A percentile compares a stretch with the other conserved stretches of the same genome.
phyloP scores from a whole-genome alignment of 2,797 vertebrate genomes.

The Parambassis ranga region DNA sequence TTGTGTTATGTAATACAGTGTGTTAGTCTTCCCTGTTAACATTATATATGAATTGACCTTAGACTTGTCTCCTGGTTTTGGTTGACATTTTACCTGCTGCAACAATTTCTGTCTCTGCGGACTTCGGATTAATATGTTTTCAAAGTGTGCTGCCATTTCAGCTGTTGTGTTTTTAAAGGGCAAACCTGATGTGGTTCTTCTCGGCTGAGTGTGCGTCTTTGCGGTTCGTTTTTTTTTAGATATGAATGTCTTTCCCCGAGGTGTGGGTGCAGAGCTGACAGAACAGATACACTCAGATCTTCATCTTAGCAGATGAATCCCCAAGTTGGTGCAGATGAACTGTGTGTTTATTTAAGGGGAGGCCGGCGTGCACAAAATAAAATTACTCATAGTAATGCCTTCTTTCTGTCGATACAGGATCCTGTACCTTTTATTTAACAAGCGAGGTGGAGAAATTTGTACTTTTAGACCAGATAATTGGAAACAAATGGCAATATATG shows the following conservation, averaged over 20 bases:
- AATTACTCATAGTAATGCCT: neutral
- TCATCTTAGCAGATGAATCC: neutral
- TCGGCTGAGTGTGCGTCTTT: constrained; percentile 6
- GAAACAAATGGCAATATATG: neutral
- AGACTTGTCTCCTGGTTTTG: constrained; percentile 2
- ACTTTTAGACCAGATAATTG: neutral
- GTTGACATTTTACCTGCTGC: constrained; percentile 29
- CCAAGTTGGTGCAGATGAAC: neutral
- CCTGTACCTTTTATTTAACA: neutral
- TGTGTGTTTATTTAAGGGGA: neutral
- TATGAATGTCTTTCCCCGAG: neutral
- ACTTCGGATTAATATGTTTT: constrained; percentile 23
- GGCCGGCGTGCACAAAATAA: neutral
- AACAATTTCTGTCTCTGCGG: constrained; percentile 5
- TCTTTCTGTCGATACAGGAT: neutral
- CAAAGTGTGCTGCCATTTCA: constrained; percentile 52
- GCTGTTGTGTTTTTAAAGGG: constrained; percentile 62
- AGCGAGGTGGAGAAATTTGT: neutral
- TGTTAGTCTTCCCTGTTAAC: neutral
- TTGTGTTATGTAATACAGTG: neutral
- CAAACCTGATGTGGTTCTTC: constrained; percentile 23
- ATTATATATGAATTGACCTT: neutral
- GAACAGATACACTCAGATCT: neutral
- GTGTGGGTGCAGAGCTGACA: neutral
- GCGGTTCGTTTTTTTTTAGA: neutral